Conservation (phyloP, 2,113 vertebrate genomes). For the Budorcas taxicolor region DNA sequence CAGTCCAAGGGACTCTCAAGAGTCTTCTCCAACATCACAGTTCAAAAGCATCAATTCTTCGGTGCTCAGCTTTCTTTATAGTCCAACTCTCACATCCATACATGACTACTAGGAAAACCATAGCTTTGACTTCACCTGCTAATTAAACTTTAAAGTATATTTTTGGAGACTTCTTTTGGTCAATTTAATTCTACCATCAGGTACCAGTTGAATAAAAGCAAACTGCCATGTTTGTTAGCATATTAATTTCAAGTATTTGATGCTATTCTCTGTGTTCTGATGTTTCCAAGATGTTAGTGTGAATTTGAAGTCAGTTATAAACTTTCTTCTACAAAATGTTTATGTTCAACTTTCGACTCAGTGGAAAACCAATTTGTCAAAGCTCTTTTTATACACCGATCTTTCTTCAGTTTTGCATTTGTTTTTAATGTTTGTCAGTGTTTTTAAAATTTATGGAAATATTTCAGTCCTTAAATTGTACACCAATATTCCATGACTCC, state of each 20-base stretch:
- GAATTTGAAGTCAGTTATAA: background rate
- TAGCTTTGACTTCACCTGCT: background rate
- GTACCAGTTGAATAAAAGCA: background rate
- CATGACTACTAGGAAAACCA: background rate
- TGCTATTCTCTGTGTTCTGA: background rate
- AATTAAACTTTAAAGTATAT: background rate
- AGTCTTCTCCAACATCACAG: background rate
- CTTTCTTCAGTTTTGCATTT: background rate
- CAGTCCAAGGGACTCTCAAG: background rate
- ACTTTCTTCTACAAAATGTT: background rate
- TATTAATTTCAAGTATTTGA: background rate
- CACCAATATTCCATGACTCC: constrained; percentile 50
- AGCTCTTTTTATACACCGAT: background rate
- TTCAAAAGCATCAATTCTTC: background rate
- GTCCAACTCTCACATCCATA: background rate
- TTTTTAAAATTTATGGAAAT: constrained; percentile 36
- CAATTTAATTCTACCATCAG: background rate
- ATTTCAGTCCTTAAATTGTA: constrained; percentile 49
- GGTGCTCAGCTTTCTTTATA: background rate
- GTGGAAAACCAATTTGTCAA: background rate
- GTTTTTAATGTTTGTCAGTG: background rate
- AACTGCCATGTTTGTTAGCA: background rate
- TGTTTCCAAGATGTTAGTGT: background rate
- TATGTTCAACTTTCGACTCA: background rate
- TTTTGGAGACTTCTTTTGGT: background rate